phyloP scores from a whole-genome alignment of 1,140 invertebrate species.

The Lethrus apterus region DNA sequence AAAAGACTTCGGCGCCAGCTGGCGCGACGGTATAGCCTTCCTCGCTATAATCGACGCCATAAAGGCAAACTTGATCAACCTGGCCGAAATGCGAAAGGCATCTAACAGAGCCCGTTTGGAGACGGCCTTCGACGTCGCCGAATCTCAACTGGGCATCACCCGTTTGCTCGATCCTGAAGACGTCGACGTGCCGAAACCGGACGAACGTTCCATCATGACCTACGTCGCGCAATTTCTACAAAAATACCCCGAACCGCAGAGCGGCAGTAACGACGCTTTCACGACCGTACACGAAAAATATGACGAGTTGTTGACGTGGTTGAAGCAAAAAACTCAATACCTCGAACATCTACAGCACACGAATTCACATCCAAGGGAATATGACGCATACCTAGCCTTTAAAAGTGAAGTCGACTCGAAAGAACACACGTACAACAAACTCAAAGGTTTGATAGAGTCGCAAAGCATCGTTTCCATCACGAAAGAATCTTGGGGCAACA shows the following conservation, averaged over 20 bases:
- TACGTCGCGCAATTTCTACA: constrained; percentile 98
- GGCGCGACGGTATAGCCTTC: constrained; percentile 96
- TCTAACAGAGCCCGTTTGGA: constrained; percentile 79
- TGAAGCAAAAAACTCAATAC: constrained; percentile 64
- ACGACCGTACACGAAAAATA: constrained; percentile 73
- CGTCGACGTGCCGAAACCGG: constrained; percentile 93
- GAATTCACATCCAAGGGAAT: constrained; percentile 55
- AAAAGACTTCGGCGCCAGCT: constrained; percentile 91
- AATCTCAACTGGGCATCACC: constrained; percentile 87
- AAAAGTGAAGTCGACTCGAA: constrained; percentile 65
- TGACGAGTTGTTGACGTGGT: constrained; percentile 70
- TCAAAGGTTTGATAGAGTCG: constrained; percentile 67
- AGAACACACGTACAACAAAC: constrained; percentile 58
- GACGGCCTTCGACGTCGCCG: constrained; percentile 90
- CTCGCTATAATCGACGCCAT: constrained; percentile 93
- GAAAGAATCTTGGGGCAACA: constrained; percentile 69
- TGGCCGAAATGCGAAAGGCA: constrained; percentile 67
- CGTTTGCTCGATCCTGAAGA: constrained; percentile 91
- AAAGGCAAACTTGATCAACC: constrained; percentile 85
- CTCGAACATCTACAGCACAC: constrained; percentile 61
- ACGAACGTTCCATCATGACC: constrained; percentile 99
- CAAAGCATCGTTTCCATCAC: constrained; percentile 72
- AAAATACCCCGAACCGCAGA: constrained; percentile 82
- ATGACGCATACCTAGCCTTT: constrained; percentile 62
- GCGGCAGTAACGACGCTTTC: constrained; percentile 58